phyloP scores from a whole-genome alignment of 2,888 invertebrate genomes.

The Ormyrus rosae region DNA sequence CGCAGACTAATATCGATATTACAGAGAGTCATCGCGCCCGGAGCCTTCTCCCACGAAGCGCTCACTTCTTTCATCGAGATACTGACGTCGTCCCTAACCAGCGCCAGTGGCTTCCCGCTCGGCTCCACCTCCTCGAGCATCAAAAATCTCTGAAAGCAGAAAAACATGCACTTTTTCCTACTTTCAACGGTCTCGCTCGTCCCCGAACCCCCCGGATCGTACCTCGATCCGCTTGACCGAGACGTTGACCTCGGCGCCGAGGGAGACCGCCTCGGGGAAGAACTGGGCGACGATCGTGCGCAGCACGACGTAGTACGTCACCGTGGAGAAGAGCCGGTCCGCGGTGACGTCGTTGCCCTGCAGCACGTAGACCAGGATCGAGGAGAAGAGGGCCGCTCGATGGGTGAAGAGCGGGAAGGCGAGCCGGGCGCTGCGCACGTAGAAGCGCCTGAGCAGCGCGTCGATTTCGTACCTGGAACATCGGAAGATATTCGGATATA shows the following conservation, averaged over 20 bases:
- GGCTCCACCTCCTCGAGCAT: slow-evolving; percentile 78
- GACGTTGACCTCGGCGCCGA: slow-evolving; percentile 81
- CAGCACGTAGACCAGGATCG: slow-evolving; percentile 86
- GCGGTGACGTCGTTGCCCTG: slow-evolving; percentile 77
- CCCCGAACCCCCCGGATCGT: slow-evolving; percentile 10
- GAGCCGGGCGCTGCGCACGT: slow-evolving; percentile 81
- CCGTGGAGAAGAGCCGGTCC: slow-evolving; percentile 85
- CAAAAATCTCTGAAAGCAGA: slow-evolving; percentile 75
- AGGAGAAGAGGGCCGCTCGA: slow-evolving; percentile 88
- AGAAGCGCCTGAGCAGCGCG: slow-evolving; percentile 81
- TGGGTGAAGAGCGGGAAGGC: slow-evolving; percentile 87
- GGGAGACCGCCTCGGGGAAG: slow-evolving; percentile 80
- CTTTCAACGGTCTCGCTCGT: too few relatives aligned
- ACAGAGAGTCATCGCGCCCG: slow-evolving; percentile 69
- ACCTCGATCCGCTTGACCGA: slow-evolving; percentile 82
- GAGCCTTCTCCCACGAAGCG: slow-evolving; percentile 75
- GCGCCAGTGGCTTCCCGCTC: slow-evolving; percentile 34
- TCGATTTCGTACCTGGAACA: slow-evolving; percentile 81
- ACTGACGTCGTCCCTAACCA: slow-evolving; percentile 66
- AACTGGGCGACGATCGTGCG: slow-evolving; percentile 83
- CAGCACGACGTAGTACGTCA: slow-evolving; percentile 86
- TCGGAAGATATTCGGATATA: too few relatives aligned
- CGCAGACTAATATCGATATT: slow-evolving; percentile 79
- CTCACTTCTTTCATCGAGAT: slow-evolving; percentile 75
- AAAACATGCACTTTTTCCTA: too few relatives aligned